Conservation (phyloP, 2,797 vertebrate species). For the Alexandromys oeconomus region DNA sequence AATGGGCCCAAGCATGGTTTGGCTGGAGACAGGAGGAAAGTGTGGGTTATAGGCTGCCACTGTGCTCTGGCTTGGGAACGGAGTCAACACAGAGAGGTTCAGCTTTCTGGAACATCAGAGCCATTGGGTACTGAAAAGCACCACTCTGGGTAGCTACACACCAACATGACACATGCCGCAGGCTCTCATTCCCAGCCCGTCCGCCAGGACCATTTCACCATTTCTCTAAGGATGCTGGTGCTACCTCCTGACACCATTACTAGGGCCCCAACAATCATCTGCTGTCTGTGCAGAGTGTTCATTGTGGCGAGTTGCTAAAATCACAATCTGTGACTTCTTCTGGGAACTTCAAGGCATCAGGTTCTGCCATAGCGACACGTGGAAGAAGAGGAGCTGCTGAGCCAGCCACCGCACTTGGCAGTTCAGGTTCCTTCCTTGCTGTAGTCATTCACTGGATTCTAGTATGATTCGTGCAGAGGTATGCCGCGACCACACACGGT, state of each 20-base stretch:
- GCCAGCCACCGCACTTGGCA: not conserved
- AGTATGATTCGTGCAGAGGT: not conserved
- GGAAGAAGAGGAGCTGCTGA: not conserved
- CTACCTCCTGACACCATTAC: not conserved
- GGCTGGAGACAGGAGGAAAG: conserved; percentile 59
- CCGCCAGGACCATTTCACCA: not conserved
- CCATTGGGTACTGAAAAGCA: conserved; percentile 40
- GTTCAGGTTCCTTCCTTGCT: not conserved
- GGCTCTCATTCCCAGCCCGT: not conserved
- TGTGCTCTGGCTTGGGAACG: conserved; percentile 68
- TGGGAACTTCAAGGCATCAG: not conserved
- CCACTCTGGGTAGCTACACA: not conserved
- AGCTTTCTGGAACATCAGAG: not conserved
- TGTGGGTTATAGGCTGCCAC: conserved; percentile 60
- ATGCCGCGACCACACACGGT: not conserved
- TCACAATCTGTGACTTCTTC: not conserved
- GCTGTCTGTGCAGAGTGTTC: not conserved
- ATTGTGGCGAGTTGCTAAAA: conserved; percentile 1
- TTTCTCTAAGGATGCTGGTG: conserved; percentile 3
- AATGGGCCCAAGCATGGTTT: conserved; percentile 50
- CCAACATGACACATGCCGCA: fast-evolving
- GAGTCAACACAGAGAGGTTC: conserved; percentile 39
- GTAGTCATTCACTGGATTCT: not conserved
- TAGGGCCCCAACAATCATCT: not conserved
- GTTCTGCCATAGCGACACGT: not conserved